A percentile compares a stretch with the other conserved stretches of the same genome.
phyloP scores from a whole-genome alignment of 2,797 vertebrate species.

The Sorex maritimensis region DNA sequence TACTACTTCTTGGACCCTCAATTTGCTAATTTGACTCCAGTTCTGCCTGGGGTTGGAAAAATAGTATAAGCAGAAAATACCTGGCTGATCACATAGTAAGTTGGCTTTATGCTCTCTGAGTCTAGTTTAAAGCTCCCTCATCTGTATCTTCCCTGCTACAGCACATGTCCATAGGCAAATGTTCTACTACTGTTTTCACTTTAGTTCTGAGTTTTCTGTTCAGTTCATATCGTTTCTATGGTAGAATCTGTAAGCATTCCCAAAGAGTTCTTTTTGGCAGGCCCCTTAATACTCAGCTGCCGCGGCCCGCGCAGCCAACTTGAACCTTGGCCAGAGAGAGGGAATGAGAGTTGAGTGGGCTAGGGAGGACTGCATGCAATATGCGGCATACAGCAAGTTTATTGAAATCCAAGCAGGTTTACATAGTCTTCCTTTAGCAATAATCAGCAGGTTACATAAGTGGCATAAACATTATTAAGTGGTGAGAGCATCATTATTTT shows the following conservation, averaged over 20 bases:
- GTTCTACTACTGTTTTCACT: slow-evolving; percentile 3
- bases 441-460: too few relatives aligned
- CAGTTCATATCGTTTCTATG: slow-evolving; percentile 29
- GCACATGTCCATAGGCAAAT: background rate
- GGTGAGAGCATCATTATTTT: too few relatives aligned
- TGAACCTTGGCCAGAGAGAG: too few relatives aligned
- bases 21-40: slow-evolving; percentile 30
- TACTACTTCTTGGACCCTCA: too few relatives aligned
- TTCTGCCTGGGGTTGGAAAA: background rate
- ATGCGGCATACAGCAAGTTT: too few relatives aligned
- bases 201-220: slow-evolving; percentile 19
- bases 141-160: background rate
- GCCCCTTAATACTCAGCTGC: background rate
- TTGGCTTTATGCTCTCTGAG: background rate
- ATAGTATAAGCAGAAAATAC: background rate
- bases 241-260: background rate
- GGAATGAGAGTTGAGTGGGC: too few relatives aligned
- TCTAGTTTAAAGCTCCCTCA: slow-evolving; percentile 53
- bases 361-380: too few relatives aligned
- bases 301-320: too few relatives aligned
- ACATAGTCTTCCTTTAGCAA: too few relatives aligned
- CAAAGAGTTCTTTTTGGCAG: slow-evolving; percentile 46
- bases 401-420: too few relatives aligned
- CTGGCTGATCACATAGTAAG: background rate
- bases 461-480: too few relatives aligned